Evolutionary conservation across 2,113 vertebrate species (phyloP), one percentile per base, ranked within the genome.

Genomic region (Taurulus bubalis): DNA sequence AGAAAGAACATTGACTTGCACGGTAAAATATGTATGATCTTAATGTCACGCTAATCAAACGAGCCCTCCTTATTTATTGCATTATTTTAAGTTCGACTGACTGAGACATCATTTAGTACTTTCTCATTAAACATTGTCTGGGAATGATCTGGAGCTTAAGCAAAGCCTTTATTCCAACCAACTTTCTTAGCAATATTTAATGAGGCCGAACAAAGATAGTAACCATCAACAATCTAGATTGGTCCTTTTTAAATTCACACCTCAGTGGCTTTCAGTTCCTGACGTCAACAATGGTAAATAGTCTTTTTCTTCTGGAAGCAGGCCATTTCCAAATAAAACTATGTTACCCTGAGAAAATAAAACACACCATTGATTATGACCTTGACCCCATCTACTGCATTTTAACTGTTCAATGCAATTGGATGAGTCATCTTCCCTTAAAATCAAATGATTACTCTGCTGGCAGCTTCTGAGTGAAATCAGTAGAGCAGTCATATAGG

Each of bases 261-360:
- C 77, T 71, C 76, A 63, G 79, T 83, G 85, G 83, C 30, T 67
- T 79, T 65, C 45, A 71, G 62, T 70, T 77, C 75, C 32, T 53
- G 71, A 67, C 12, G 32, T 69, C 55, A 53, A 63, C n/a, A 70
- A 83, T 24, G 45, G 40, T 18, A 76, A 32, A 77, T 34, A 45
- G 53, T 45, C 24, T 12, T 77, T 80, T 66, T 75, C 55, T 34
- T 68, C 47, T 84, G 64, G 40, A 75, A 49, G 49, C 12, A 81
- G 40, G 63, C 65, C 22, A 75, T 90, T 87, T 90, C 63, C 89
- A 89, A 90, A 91, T 91, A 86, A 88, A 92, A 91, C 67, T 75
- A 42, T 66, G 58, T 63, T 76, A 77, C 65, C 51, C 22, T 28
- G 53, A 80, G 67, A 86, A 80, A 86, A 89, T 85, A 81, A 87